Conservation (phyloP, 2,113 vertebrate genomes). For the Phasianus colchicus region DNA sequence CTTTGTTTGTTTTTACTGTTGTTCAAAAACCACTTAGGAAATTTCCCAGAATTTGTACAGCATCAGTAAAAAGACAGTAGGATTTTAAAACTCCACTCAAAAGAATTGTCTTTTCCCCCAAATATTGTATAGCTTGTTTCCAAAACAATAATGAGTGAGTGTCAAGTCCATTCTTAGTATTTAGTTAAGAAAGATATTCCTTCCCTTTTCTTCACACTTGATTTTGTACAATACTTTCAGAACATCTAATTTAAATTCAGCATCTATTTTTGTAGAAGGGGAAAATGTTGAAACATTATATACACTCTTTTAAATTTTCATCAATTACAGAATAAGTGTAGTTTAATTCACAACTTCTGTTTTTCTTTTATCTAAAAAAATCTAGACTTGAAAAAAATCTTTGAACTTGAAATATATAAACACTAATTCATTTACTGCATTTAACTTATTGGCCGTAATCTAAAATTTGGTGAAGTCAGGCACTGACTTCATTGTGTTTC, state of each 20-base stretch:
- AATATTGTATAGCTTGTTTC: neutral
- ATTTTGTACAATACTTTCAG: neutral
- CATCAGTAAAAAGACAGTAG: conserved; percentile 22
- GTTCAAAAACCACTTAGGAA: conserved; percentile 51
- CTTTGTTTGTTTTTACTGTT: too few species aligned
- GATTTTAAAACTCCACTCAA: neutral
- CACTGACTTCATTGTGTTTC: neutral
- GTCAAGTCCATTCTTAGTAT: conserved; percentile 1
- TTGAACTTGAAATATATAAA: neutral
- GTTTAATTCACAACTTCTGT: neutral
- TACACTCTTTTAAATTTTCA: neutral
- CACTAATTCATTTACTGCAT: neutral
- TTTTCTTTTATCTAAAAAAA: conserved; percentile 17
- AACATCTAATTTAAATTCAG: conserved; percentile 15
- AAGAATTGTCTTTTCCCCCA: neutral
- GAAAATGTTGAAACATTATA: neutral
- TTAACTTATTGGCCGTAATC: neutral
- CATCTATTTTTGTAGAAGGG: neutral
- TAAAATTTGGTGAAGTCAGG: conserved; percentile 23
- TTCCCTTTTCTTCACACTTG: neutral
- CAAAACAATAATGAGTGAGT: neutral
- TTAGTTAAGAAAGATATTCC: neutral
- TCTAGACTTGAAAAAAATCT: neutral
- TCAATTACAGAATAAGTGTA: neutral
- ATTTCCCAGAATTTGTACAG: neutral